These are phyloP conservation scores for Campylomormyrus tamandua DNA, from an alignment of 2,113 vertebrate genomes.

Conservation along the genomic window DNA sequence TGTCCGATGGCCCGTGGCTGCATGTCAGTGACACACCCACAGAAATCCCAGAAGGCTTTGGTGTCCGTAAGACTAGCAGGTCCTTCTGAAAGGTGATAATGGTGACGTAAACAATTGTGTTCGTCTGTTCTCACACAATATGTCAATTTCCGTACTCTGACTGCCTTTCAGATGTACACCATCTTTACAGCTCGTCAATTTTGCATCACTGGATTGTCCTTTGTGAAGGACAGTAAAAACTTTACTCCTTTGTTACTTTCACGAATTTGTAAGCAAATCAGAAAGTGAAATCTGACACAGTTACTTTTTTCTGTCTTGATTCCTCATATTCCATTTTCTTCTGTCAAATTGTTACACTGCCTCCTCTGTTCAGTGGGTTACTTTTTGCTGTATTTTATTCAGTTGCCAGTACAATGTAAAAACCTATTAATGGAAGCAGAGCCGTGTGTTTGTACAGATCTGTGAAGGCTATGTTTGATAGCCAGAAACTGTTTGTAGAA, in stretches of 20 bases:
- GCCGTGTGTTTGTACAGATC: conserved; percentile 4
- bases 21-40: neutral
- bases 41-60: neutral
- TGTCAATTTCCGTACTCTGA: no score
- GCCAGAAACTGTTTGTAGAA: neutral
- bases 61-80: neutral
- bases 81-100: neutral
- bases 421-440: neutral
- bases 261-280: neutral
- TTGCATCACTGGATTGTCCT: neutral
- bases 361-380: neutral
- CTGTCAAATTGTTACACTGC: neutral
- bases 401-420: conserved; percentile 6
- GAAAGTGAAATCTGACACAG: neutral
- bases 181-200: neutral
- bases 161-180: neutral
- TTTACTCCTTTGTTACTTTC: neutral
- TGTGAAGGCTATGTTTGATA: neutral
- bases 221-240: neutral
- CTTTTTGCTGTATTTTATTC: neutral
- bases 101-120: neutral
- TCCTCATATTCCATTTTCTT: neutral
- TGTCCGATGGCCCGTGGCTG: neutral
- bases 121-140: neutral
- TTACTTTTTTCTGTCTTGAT: neutral